Evolutionary conservation across 1,140 invertebrate genomes (phyloP), one percentile per base, ranked within the genome.

Genomic region (Steinernema khuongi): DNA sequence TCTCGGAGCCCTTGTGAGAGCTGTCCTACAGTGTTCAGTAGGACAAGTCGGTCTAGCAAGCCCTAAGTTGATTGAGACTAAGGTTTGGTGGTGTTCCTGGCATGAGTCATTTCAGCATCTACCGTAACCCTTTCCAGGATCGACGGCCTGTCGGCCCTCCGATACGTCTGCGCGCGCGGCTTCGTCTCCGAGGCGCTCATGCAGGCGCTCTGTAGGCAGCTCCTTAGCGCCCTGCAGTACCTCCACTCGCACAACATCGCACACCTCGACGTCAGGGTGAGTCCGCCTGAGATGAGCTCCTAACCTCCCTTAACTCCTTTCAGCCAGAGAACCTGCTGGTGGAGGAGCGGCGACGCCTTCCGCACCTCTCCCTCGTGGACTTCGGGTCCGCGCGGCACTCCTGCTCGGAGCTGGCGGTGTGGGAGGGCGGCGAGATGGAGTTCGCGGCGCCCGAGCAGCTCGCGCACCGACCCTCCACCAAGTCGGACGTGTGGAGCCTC

Each of bases 181-280:
- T 60, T 60, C 50, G 22, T 60, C 22, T 60, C 50, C 14, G 50
- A 60, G 19, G 26, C 50, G 4, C 50, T 60, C 7, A 60, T 60
- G 50, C 50, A 60, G 22, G 19, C 50, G 50, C 50, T 60, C 50
- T 60, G 50, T 26, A 7, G 22, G 50, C 50, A 60, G 50, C 50
- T 60, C 50, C 50, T 60, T 22, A n/a, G 14, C 11, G 50, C 14
- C 4, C 50, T 60, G 4, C 50, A 60, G 50, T 60, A 17, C 22
- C 50, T 60, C 50, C 50, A 60, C 50, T 7, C 50, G 50, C 50
- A 60, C 50, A 60, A 60, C 22, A 60, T 60, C 22, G 50, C 50
- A 22, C 50, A 60, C 26, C 50, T 60, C 4, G 50, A 60, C 50
- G 50, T 60, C 19, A 7, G 50, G 50, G 50, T 60, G 26, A 60